These are phyloP conservation scores for Melanostigma gelatinosum DNA, from an alignment of 2,113 vertebrate species.

Conservation along the genomic window DNA sequence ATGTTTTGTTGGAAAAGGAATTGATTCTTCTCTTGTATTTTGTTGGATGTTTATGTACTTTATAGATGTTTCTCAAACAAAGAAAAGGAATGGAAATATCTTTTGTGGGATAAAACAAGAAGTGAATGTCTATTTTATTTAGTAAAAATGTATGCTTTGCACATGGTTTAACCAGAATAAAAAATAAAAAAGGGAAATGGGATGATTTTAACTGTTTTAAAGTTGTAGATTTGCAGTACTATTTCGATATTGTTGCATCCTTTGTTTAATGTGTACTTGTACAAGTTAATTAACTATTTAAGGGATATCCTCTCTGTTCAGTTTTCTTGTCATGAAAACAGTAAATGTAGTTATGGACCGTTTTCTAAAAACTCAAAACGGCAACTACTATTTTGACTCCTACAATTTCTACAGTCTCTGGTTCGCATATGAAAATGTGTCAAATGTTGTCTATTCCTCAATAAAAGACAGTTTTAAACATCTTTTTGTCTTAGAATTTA, in stretches of 20 bases:
- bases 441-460: slow-evolving; percentile 52
- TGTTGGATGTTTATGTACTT: slow-evolving; percentile 27
- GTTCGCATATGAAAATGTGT: slow-evolving; percentile 40
- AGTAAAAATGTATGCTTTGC: slow-evolving; percentile 26
- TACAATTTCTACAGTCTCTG: slow-evolving; percentile 64
- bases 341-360: slow-evolving; percentile 19
- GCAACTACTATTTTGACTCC: slow-evolving; percentile 67
- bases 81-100: slow-evolving; percentile 1
- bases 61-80: slow-evolving; percentile 25
- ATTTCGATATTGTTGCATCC: slow-evolving; percentile 49
- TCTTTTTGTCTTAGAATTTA: not conserved
- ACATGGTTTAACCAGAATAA: slow-evolving; percentile 34
- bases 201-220: slow-evolving; percentile 40
- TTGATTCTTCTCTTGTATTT: slow-evolving; percentile 24
- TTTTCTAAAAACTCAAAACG: slow-evolving; percentile 50
- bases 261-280: slow-evolving; percentile 41
- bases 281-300: slow-evolving; percentile 31
- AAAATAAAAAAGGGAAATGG: slow-evolving; percentile 40
- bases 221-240: slow-evolving; percentile 38
- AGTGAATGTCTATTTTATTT: slow-evolving; percentile 4
- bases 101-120: slow-evolving; percentile 23
- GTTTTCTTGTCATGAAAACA: slow-evolving; percentile 28
- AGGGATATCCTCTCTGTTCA: slow-evolving; percentile 34
- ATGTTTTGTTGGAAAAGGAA: slow-evolving; percentile 41
- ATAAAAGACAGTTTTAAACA: slow-evolving; percentile 67